Evolutionary conservation across 2,888 invertebrate species (phyloP), one percentile per base, ranked within the genome.

Genomic region (Subacronicta megacephala): DNA sequence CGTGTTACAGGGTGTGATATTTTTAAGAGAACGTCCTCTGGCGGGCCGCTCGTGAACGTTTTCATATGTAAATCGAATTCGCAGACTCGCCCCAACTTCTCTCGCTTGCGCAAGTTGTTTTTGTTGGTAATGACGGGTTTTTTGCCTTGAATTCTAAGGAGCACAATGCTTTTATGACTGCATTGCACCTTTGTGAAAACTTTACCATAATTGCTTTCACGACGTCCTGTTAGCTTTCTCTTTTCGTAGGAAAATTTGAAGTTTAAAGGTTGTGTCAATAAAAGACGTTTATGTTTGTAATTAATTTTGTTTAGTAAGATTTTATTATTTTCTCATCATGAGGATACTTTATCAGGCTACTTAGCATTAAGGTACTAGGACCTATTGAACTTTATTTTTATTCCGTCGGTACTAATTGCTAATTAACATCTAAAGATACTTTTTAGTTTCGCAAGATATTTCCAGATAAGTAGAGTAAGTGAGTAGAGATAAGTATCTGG

Each of bases 1-100:
- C 82, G 74, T 80, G 82, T 85, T 81, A 83, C 84, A 75, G 72
- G 62, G 76, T 76, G 75, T 80, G 77, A 76, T 80, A 75, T 86
- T 79, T 84, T 83, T 77, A 73, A 70, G 71, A 76, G 72, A 77
- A 72, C 80, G 78, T 74, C 79, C 82, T 81, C 80, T 81, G 69
- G 77, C 72, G 82, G 77, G 77, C 72, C 65, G 62, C 62, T 62
- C 66, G 62, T 56, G 68, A 76, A 77, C 82, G 80, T 84, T 87
- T 85, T 85, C 81, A 81, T 87, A 89, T 89, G 89, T 83, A 87
- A 89, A 90, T 88, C 82, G 79, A 81, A 83, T 81, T 76, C 74
- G 70, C 43, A 49, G 68, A 78, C 41, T 73, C 58, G 59, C 71
- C 57, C 57, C 64, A 56, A 64, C 44, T 62, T 63, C 62, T 61